These are phyloP conservation scores for Tachyglossus aculeatus DNA, from an alignment of 2,797 vertebrate species.

Conservation along the genomic window DNA sequence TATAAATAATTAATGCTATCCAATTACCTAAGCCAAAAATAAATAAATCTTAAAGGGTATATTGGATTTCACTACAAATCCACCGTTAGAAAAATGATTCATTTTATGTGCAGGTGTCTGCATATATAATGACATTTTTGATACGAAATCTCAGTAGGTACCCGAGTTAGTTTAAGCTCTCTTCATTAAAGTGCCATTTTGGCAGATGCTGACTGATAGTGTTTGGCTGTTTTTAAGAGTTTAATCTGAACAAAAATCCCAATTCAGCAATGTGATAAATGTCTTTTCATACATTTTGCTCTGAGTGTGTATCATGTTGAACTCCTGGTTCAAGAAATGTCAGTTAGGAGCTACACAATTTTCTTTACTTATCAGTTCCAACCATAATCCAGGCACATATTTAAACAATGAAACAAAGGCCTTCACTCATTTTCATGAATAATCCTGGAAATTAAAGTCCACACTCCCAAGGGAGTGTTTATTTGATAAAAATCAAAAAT, in stretches of 20 bases:
- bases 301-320: constrained; percentile 43
- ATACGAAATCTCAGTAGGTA: constrained; percentile 64
- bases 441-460: constrained; percentile 26
- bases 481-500: constrained; percentile 35
- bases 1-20: constrained; percentile 46
- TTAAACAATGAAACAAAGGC: constrained; percentile 67
- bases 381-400: constrained; percentile 63
- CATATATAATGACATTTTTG: constrained; percentile 42
- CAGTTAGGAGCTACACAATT: constrained; percentile 46
- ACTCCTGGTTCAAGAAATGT: constrained; percentile 44
- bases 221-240: constrained; percentile 49
- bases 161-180: constrained; percentile 70
- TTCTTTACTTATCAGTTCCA: constrained; percentile 39
- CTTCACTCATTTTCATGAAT: constrained; percentile 33
- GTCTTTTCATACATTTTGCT: constrained; percentile 59
- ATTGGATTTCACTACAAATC: constrained; percentile 40
- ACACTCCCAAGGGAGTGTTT: constrained; percentile 45
- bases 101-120: constrained; percentile 39
- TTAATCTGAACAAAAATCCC: constrained; percentile 69
- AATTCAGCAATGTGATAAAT: constrained; percentile 78
- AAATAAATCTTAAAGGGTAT: constrained; percentile 43
- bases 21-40: constrained; percentile 35
- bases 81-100: constrained; percentile 16
- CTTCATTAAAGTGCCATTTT: constrained; percentile 74
- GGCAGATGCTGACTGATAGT: constrained; percentile 67